These are phyloP conservation scores for Leptothorax acervorum DNA, from an alignment of 2,888 invertebrate species.

Conservation along the genomic window DNA sequence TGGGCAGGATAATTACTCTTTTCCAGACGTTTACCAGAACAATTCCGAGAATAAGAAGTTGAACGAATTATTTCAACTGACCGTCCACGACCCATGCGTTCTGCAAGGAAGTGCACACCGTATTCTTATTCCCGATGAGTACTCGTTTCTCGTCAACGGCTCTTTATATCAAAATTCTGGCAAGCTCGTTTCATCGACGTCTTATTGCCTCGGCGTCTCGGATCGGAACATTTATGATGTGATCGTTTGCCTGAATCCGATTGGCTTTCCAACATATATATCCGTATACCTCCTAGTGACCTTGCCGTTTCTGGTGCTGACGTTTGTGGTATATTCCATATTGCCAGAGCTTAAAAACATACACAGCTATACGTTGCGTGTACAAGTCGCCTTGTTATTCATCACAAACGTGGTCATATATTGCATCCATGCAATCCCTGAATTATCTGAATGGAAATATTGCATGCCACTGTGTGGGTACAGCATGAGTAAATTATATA, in stretches of 20 bases:
- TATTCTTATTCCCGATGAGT: slow-evolving; percentile 45
- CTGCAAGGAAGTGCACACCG: slow-evolving; percentile 20
- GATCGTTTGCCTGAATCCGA: slow-evolving; percentile 59
- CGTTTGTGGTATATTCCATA: slow-evolving; percentile 80
- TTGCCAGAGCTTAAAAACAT: slow-evolving; percentile 81
- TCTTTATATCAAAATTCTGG: slow-evolving; percentile 61
- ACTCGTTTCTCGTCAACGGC: slow-evolving; percentile 72
- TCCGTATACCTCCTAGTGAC: slow-evolving; percentile 79
- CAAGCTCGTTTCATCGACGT: neutral
- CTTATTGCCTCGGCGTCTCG: slow-evolving; percentile 70
- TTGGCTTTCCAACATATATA: slow-evolving; percentile 10
- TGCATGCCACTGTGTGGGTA: slow-evolving; percentile 75
- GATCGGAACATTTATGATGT: slow-evolving; percentile 56
- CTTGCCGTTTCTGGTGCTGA: slow-evolving; percentile 79
- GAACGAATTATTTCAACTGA: slow-evolving; percentile 56
- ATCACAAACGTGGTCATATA: slow-evolving; percentile 76
- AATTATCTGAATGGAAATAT: slow-evolving; percentile 57
- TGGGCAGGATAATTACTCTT: slow-evolving; percentile 34
- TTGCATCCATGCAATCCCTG: slow-evolving; percentile 63
- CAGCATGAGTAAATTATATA: neutral
- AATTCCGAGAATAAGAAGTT: neutral
- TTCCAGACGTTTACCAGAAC: slow-evolving; percentile 68
- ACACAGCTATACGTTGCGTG: slow-evolving; percentile 81
- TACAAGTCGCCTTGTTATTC: slow-evolving; percentile 77
- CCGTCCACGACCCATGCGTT: slow-evolving; percentile 68